These are phyloP conservation scores for Apteryx mantelli DNA, from an alignment of 2,113 vertebrate genomes.

Conservation along the genomic window DNA sequence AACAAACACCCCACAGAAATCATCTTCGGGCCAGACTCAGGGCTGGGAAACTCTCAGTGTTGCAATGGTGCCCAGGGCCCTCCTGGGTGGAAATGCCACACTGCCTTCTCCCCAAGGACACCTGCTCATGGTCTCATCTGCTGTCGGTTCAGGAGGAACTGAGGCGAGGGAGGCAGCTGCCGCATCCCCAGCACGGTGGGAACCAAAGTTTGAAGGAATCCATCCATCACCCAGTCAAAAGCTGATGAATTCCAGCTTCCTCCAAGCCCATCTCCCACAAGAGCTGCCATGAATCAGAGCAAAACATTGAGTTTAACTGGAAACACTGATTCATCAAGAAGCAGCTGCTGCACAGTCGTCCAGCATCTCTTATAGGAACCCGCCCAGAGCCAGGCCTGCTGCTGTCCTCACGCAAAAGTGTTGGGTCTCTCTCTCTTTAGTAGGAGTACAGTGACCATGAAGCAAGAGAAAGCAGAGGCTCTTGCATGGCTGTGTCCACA, in stretches of 20 bases:
- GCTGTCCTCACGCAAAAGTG: fast-evolving
- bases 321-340: not conserved
- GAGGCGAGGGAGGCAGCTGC: not conserved
- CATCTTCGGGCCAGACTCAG: not conserved
- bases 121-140: not conserved
- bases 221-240: not conserved
- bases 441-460: not conserved
- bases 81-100: not conserved
- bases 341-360: not conserved
- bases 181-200: not conserved
- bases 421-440: not conserved
- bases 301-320: not conserved
- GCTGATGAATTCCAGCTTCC: not conserved
- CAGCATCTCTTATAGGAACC: not conserved
- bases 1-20: not conserved
- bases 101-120: not conserved
- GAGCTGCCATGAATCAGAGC: not conserved
- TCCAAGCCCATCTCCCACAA: not conserved
- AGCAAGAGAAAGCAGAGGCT: not conserved
- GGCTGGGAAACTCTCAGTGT: not conserved
- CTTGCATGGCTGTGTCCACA: not conserved
- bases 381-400: not conserved
- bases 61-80: not conserved
- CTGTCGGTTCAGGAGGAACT: not conserved
- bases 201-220: not conserved